Evolutionary conservation across 2,888 invertebrate genomes (phyloP).

Genomic region (Odiellus spinosus): DNA sequence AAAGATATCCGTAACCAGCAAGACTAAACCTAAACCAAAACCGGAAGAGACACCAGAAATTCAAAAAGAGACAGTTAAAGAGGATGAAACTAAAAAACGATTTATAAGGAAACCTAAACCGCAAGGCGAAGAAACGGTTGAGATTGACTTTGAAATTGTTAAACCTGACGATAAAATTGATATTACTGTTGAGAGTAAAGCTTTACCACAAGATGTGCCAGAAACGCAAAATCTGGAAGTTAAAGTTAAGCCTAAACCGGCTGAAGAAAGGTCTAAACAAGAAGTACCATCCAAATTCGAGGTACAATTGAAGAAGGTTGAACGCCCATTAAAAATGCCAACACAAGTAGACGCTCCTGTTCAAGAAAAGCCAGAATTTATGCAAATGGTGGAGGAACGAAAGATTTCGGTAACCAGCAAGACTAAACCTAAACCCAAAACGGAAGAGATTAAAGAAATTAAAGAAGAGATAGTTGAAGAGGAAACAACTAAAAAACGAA

Average conservation of each 20-base stretch:
- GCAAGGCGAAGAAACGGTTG: constrained; percentile 9
- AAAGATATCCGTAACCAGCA: constrained; percentile 3
- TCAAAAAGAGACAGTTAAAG: not conserved
- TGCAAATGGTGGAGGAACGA: too few relatives aligned
- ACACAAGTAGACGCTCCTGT: too few relatives aligned
- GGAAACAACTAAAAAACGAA: not conserved
- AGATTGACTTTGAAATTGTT: not conserved
- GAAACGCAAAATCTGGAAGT: not conserved
- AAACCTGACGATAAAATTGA: constrained; percentile 3
- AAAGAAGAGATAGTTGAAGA: not conserved
- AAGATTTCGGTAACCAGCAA: too few relatives aligned
- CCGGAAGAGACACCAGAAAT: not conserved
- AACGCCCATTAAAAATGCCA: too few relatives aligned
- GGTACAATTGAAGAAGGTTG: too few relatives aligned
- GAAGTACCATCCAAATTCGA: not conserved
- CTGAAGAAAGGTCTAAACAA: not conserved
- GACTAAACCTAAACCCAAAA: too few relatives aligned
- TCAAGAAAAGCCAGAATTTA: too few relatives aligned
- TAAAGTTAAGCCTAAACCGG: not conserved
- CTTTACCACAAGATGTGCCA: not conserved
- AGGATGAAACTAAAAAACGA: not conserved
- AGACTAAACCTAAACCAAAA: constrained; percentile 7
- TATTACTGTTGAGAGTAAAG: constrained; percentile 1
- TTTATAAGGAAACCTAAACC: not conserved
- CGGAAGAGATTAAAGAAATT: not conserved